Percentiles rank a stretch among this genome's conserved stretches.
Evolutionary conservation across 2,797 vertebrate species (phyloP).

Genomic region (Tenualosa ilisha): DNA sequence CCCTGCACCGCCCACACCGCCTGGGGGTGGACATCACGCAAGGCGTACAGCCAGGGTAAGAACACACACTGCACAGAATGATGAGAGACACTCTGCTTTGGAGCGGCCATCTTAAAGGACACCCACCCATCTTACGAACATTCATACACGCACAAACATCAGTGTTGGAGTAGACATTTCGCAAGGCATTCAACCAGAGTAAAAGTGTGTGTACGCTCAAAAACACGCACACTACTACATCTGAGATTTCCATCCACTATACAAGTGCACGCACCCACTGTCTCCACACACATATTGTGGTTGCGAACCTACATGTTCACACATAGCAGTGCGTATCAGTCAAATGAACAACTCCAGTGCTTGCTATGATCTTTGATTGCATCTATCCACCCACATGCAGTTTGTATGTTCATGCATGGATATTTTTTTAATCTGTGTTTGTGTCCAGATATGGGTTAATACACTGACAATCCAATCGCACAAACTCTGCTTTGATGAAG

Average conservation of each 20-base stretch:
- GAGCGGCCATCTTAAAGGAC: background rate
- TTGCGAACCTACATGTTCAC: no score
- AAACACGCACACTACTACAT: background rate
- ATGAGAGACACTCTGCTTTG: background rate
- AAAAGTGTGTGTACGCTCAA: constrained; percentile 25
- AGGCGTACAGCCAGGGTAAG: constrained; percentile 66
- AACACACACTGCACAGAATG: background rate
- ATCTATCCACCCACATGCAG: no score
- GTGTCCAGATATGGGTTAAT: background rate
- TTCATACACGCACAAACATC: background rate
- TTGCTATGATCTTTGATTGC: no score
- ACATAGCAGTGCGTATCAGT: no score
- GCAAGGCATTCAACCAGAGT: constrained; percentile 65
- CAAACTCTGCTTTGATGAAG: background rate
- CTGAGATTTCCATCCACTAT: no score
- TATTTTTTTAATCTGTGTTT: background rate
- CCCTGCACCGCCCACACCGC: constrained; percentile 80
- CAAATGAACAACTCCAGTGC: no score
- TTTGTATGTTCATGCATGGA: no score
- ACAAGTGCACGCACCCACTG: background rate
- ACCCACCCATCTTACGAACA: background rate
- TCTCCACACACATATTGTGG: background rate
- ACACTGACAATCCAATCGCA: background rate
- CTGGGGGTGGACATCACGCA: constrained; percentile 78
- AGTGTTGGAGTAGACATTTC: constrained; percentile 31